A percentile compares a stretch with the other conserved stretches of the same genome.
Evolutionary conservation across 2,888 invertebrate genomes (phyloP).

Genomic region (Euzophera pinguis): DNA sequence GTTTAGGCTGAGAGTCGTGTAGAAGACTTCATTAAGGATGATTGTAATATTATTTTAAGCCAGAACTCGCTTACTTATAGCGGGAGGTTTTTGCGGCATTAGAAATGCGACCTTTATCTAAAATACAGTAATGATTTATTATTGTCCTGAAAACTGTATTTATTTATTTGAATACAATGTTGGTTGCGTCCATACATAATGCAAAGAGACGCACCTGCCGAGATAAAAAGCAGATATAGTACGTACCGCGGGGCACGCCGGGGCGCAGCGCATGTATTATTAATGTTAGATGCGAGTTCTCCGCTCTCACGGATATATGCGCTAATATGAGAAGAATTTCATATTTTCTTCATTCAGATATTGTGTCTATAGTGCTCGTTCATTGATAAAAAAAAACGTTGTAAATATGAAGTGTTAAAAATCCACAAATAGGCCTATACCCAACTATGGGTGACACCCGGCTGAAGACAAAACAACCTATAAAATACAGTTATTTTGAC

Average conservation of each 20-base stretch:
- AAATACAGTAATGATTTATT: conserved; percentile 15
- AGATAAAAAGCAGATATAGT: conserved; percentile 20
- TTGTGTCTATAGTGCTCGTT: background rate
- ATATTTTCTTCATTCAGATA: background rate
- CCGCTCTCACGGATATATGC: conserved; percentile 6
- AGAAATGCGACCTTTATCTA: conserved; percentile 9
- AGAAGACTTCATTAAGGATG: no score
- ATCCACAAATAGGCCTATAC: no score
- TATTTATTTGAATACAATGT: conserved; percentile 39
- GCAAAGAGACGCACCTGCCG: conserved; percentile 22
- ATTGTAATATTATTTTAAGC: no score
- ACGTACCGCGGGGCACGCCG: conserved; percentile 15
- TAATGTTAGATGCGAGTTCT: conserved; percentile 13
- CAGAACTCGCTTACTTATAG: no score
- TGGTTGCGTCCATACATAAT: conserved; percentile 33
- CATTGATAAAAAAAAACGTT: background rate
- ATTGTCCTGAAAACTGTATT: conserved; percentile 21
- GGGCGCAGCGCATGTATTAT: conserved; percentile 16
- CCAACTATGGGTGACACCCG: no score
- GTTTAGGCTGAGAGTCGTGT: no score
- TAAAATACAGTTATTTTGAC: no score
- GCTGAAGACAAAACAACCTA: no score
- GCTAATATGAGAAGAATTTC: background rate
- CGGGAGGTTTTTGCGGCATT: no score
- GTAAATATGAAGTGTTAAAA: no score